These are phyloP conservation scores for Charanyca ferruginea DNA, from an alignment of 2,888 invertebrate species.

Conservation along the genomic window DNA sequence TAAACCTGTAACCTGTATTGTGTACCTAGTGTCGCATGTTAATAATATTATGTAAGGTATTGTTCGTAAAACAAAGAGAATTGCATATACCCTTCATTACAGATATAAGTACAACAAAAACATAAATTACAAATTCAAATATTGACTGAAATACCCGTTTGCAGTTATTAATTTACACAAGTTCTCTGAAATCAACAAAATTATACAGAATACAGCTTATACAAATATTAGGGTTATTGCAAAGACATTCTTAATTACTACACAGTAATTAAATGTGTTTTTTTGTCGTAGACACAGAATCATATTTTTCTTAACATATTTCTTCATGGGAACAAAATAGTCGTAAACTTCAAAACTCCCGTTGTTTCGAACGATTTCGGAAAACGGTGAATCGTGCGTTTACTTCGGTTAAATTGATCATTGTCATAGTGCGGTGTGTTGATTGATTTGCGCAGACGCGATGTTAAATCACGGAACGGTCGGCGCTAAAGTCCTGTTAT, in stretches of 20 bases:
- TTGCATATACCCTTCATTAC: slow-evolving; percentile 42
- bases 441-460: slow-evolving; percentile 60
- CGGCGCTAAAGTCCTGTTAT: slow-evolving; percentile 60
- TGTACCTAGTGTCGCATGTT: slow-evolving; percentile 22
- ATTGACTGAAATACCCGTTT: slow-evolving; percentile 39
- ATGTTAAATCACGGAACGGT: slow-evolving; percentile 58
- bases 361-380: slow-evolving; percentile 49
- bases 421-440: slow-evolving; percentile 58
- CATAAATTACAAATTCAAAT: slow-evolving; percentile 53
- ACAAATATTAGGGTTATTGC: slow-evolving; percentile 34
- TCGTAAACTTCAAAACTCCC: slow-evolving; percentile 47
- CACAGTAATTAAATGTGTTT: slow-evolving; percentile 13
- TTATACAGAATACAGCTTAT: slow-evolving; percentile 16
- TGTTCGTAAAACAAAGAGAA: slow-evolving; percentile 51
- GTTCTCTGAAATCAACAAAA: slow-evolving; percentile 45
- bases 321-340: slow-evolving; percentile 51
- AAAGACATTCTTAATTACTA: slow-evolving; percentile 27
- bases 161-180: slow-evolving; percentile 51
- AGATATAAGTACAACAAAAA: slow-evolving; percentile 30
- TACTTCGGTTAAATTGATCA: slow-evolving; percentile 59
- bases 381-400: slow-evolving; percentile 64
- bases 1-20: slow-evolving; percentile 1
- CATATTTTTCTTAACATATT: slow-evolving; percentile 30
- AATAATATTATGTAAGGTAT: slow-evolving; percentile 43
- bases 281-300: slow-evolving; percentile 4